Evolutionary conservation across 2,113 vertebrate genomes (phyloP).

Genomic region (Aspiorhynchus laticeps): DNA sequence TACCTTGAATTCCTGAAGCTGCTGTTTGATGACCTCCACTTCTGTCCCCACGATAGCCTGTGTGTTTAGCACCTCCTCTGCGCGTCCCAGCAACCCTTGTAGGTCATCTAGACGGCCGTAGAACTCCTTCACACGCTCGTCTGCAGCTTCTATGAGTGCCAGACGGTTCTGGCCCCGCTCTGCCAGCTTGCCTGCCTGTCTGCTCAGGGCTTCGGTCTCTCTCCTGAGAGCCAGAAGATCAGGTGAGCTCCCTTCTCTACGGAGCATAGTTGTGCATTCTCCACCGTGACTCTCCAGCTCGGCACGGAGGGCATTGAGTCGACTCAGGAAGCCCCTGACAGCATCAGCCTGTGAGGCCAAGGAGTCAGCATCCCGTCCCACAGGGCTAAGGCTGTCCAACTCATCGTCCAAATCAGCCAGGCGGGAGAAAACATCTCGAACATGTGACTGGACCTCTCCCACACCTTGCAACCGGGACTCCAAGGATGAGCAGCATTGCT

Average conservation of each 20-base stretch:
- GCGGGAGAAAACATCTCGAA: conserved; percentile 93
- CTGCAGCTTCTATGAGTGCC: conserved; percentile 84
- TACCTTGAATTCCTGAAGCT: conserved; percentile 96
- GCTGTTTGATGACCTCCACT: conserved; percentile 93
- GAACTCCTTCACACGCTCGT: conserved; percentile 85
- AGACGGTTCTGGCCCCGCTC: conserved; percentile 86
- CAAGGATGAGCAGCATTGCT: conserved; percentile 82
- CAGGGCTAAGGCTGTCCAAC: conserved; percentile 89
- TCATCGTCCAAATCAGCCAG: conserved; percentile 94
- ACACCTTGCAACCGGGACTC: conserved; percentile 93
- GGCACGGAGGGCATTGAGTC: conserved; percentile 75
- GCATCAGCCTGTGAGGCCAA: conserved; percentile 93
- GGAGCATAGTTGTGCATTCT: conserved; percentile 87
- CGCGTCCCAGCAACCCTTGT: conserved; percentile 80
- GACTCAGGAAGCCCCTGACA: conserved; percentile 81
- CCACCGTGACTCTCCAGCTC: conserved; percentile 85
- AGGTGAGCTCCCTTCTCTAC: conserved; percentile 88
- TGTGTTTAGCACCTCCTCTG: conserved; percentile 83
- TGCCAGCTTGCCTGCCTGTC: conserved; percentile 89
- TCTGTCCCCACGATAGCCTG: conserved; percentile 91
- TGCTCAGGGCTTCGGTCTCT: conserved; percentile 89
- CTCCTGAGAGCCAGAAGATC: conserved; percentile 89
- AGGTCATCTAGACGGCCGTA: conserved; percentile 83
- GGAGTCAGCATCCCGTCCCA: conserved; percentile 88
- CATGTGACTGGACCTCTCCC: conserved; percentile 85